Evolutionary conservation across 2,888 invertebrate genomes (phyloP), one percentile per base, ranked within the genome.

Genomic region (Melanostoma scalare): DNA sequence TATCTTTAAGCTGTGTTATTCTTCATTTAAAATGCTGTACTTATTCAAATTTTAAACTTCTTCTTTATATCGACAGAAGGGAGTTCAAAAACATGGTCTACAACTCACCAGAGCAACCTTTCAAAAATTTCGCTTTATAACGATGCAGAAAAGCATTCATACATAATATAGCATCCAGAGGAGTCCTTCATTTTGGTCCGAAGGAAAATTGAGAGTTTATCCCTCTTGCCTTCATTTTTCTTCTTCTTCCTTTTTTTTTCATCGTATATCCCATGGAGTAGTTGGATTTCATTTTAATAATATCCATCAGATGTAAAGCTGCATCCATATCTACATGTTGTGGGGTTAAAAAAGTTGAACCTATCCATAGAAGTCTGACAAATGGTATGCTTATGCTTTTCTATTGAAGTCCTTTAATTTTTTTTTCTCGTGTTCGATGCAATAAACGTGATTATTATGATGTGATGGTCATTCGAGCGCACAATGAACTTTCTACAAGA

Each of bases 391-490:
- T 20, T 20, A 20, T 36, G 9, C 30, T 50, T 44, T 9, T 10
- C 20, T 42, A 31, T 6, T 36, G 8, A 10, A 35, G 56, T 44
- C 31, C 33, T 10, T 3, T 44, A 4, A 6, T 46, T 44, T 6
- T 60, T 2, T 33, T 44, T 60, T 60, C 6, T 58, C 8, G 30
- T 31, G 42, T 30, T 58, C 33, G 31, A 55, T 55, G 55, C 53
- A 38, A 68, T 68, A 20, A 53, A 55, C 53, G 55, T 44, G 44
- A 55, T 68, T 35, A 68, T 35, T n/a, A 36, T 20, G 33, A 42
- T 58, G 42, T 38, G 56, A 69, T 69, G 69, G 69, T 69, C 69
- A 69, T 56, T 56, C 38, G 46, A 20, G 69, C 36, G 38, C 9
- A 69, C 69, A 69, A 48, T 69, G 69, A 56, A 56, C 56, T 38